phyloP scores from a whole-genome alignment of 2,888 invertebrate species.

The Laothoe populi region DNA sequence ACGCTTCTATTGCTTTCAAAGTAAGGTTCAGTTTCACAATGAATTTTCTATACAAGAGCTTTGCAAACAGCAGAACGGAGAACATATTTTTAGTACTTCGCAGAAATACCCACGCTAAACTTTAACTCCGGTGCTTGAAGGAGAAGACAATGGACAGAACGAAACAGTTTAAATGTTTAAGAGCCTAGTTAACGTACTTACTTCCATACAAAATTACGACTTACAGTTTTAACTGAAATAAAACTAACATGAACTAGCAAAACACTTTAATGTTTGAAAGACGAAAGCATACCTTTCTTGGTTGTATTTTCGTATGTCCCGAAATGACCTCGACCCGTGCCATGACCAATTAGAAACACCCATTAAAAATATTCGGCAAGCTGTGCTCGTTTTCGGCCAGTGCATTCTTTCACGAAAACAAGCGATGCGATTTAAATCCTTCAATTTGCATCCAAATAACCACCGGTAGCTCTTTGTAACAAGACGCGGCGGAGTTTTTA shows the following conservation, averaged over 20 bases:
- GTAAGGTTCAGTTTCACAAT: constrained; percentile 52
- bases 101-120: constrained; percentile 67
- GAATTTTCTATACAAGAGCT: background rate
- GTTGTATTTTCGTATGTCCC: constrained; percentile 32
- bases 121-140: constrained; percentile 64
- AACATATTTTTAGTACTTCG: constrained; percentile 79
- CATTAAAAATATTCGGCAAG: constrained; percentile 70
- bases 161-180: constrained; percentile 60
- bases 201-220: constrained; percentile 30
- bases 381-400: constrained; percentile 60
- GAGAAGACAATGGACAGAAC: constrained; percentile 73
- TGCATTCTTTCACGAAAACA: constrained; percentile 78
- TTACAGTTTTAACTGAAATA: constrained; percentile 20
- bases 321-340: constrained; percentile 58
- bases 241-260: background rate
- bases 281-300: constrained; percentile 29
- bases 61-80: constrained; percentile 49
- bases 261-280: constrained; percentile 1
- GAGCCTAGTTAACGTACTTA: constrained; percentile 57
- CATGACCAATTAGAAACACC: constrained; percentile 79
- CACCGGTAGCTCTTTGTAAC: constrained; percentile 70
- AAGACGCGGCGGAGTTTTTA: constrained; percentile 48
- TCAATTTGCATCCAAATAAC: constrained; percentile 69
- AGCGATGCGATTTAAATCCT: constrained; percentile 68
- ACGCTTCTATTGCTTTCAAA: constrained; percentile 40